phyloP scores from a whole-genome alignment of 2,113 vertebrate genomes.

The Siphamia tubifer region DNA sequence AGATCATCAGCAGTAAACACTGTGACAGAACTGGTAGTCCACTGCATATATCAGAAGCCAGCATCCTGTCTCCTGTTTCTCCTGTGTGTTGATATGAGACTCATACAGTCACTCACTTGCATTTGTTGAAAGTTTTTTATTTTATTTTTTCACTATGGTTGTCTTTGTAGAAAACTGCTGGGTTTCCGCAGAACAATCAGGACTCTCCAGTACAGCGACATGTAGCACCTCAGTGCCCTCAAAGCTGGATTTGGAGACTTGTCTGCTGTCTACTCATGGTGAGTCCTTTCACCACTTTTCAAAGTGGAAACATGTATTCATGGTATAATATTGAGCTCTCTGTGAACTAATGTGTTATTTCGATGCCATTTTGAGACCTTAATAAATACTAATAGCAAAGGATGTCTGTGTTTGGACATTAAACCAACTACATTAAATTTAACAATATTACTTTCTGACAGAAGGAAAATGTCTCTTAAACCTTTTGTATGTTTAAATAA shows the following conservation, averaged over 20 bases:
- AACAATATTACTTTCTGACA: no score
- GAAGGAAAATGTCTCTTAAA: no score
- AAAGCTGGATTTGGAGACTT: slow-evolving; percentile 58
- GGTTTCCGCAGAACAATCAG: slow-evolving; percentile 35
- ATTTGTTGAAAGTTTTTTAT: slow-evolving; percentile 1
- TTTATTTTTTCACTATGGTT: slow-evolving; percentile 36
- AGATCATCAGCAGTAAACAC: slow-evolving; percentile 10
- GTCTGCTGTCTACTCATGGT: slow-evolving; percentile 65
- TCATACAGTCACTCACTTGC: slow-evolving; percentile 3
- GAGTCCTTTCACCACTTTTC: slow-evolving; percentile 53
- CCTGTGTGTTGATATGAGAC: slow-evolving; percentile 12
- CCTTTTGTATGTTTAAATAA: no score
- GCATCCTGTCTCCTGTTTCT: background rate
- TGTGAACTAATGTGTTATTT: no score
- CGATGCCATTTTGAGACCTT: no score
- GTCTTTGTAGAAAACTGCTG: slow-evolving; percentile 47
- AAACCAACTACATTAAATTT: no score
- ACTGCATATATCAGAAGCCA: no score
- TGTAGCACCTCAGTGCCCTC: slow-evolving; percentile 60
- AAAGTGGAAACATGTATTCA: no score
- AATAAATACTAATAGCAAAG: no score
- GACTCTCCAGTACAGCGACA: slow-evolving; percentile 46
- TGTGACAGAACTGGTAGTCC: background rate
- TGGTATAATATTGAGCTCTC: no score
- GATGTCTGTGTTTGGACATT: no score